phyloP scores from a whole-genome alignment of 2,113 vertebrate species.

The Crotalus tigris region DNA sequence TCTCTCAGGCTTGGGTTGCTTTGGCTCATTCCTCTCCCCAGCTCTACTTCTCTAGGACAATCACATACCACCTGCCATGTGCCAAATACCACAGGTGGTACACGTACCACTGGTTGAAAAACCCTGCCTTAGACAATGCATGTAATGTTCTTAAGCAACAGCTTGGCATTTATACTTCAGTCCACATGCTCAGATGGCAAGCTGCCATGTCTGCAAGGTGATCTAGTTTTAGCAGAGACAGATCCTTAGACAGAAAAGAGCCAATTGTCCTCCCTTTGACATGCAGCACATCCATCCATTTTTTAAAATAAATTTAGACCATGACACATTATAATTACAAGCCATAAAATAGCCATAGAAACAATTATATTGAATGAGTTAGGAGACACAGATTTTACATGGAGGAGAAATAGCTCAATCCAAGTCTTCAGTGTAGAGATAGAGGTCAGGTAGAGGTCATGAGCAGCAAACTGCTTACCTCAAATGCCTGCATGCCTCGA shows the following conservation, averaged over 20 bases:
- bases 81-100: no score
- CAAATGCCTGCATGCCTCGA: no score
- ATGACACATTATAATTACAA: background rate
- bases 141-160: constrained; percentile 43
- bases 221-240: constrained; percentile 40
- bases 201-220: constrained; percentile 57
- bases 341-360: background rate
- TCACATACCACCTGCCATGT: no score
- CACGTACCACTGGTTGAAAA: no score
- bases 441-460: no score
- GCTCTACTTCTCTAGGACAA: no score
- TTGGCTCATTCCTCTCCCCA: no score
- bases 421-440: background rate
- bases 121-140: constrained; percentile 24
- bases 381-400: background rate
- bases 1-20: no score
- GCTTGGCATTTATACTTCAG: constrained; percentile 23
- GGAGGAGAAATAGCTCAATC: background rate
- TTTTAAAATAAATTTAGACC: background rate
- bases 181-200: constrained; percentile 61
- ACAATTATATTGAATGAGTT: background rate
- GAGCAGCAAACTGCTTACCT: no score
- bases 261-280: background rate
- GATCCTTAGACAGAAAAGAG: constrained; percentile 14
- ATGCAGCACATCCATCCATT: background rate